Conservation (phyloP, 2,113 vertebrate genomes). For the Spea bombifrons region DNA sequence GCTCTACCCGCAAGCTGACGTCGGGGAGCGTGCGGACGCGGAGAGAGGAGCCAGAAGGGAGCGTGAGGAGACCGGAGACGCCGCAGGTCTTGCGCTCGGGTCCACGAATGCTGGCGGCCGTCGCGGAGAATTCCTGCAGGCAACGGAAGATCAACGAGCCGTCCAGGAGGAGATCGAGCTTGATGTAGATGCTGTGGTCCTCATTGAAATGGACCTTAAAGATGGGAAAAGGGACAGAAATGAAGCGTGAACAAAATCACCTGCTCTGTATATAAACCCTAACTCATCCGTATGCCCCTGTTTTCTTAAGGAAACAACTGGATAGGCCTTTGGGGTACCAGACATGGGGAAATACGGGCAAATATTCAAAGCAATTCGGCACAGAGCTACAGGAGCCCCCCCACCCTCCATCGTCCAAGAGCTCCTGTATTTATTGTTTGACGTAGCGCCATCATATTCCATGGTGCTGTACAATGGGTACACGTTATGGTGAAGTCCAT, state of each 20-base stretch:
- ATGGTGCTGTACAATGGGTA: too few relatives aligned
- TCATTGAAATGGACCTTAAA: constrained; percentile 84
- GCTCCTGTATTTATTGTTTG: too few relatives aligned
- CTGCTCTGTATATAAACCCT: too few relatives aligned
- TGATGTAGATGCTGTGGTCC: constrained; percentile 81
- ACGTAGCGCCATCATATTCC: too few relatives aligned
- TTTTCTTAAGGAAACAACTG: too few relatives aligned
- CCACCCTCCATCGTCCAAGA: too few relatives aligned
- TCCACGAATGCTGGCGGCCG: constrained; percentile 65
- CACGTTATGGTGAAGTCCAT: too few relatives aligned
- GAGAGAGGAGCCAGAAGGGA: constrained; percentile 71
- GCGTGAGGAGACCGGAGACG: constrained; percentile 78
- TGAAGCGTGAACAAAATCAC: too few relatives aligned
- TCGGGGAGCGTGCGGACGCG: constrained; percentile 71
- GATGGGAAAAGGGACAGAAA: neutral
- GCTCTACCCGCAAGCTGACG: constrained; percentile 73
- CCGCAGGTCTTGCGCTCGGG: constrained; percentile 83
- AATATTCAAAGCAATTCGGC: too few relatives aligned
- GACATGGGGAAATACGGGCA: too few relatives aligned
- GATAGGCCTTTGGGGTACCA: too few relatives aligned
- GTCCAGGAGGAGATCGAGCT: constrained; percentile 79
- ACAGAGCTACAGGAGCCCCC: too few relatives aligned
- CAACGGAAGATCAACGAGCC: constrained; percentile 70
- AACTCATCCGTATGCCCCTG: neutral
- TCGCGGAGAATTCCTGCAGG: constrained; percentile 82